phyloP scores from a whole-genome alignment of 2,797 vertebrate species.

The Poecilia picta region DNA sequence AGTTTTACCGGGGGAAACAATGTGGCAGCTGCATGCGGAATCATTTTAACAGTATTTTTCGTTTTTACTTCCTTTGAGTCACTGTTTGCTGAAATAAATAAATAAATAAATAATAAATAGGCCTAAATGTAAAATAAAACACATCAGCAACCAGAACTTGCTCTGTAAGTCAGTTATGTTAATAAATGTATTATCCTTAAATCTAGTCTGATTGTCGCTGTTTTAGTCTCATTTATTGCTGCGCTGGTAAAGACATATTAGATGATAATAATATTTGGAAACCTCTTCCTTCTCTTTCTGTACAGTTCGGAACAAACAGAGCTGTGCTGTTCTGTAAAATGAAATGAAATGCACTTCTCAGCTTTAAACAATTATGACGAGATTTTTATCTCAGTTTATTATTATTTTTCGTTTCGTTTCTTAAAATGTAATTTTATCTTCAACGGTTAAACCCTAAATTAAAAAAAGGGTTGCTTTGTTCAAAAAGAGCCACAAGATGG shows the following conservation, averaged over 20 bases:
- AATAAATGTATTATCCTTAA: background rate
- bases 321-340: background rate
- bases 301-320: background rate
- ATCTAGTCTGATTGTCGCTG: background rate
- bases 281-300: background rate
- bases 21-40: conserved; percentile 46
- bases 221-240: background rate
- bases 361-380: background rate
- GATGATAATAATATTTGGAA: background rate
- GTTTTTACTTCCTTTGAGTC: conserved; percentile 48
- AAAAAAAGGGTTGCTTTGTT: background rate
- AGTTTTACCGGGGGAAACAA: background rate
- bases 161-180: conserved; percentile 20
- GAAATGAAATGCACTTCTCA: background rate
- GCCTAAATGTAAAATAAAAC: background rate
- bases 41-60: conserved; percentile 54
- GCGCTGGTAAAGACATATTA: background rate
- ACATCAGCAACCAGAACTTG: background rate
- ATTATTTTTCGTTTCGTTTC: background rate
- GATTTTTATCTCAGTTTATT: background rate
- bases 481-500: conserved; percentile 49
- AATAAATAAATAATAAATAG: no score
- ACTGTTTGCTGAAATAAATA: conserved; percentile 11
- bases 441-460: background rate
- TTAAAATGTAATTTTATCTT: background rate